Evolutionary conservation across 2,113 vertebrate species (phyloP).

Genomic region (Phasianus colchicus): DNA sequence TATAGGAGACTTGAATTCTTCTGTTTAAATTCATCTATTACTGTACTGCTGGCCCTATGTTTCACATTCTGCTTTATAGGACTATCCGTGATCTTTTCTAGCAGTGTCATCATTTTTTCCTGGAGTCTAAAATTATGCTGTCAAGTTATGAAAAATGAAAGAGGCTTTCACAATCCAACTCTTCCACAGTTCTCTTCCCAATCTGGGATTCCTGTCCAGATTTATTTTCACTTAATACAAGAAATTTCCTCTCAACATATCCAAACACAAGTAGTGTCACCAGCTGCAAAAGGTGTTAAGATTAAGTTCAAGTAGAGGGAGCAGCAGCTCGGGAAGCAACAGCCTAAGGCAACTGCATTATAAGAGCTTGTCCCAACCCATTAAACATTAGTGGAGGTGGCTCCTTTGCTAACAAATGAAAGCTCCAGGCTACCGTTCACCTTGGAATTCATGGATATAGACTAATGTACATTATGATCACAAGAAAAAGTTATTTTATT

Average conservation of each 20-base stretch:
- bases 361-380: slow-evolving; percentile 56
- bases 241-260: slow-evolving; percentile 8
- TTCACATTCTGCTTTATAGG: neutral
- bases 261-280: neutral
- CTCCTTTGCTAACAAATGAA: slow-evolving; percentile 22
- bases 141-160: neutral
- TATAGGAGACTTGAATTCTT: neutral
- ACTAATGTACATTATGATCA: neutral
- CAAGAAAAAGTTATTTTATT: neutral
- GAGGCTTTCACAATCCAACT: neutral
- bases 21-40: neutral
- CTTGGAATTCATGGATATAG: slow-evolving; percentile 33
- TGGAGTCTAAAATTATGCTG: neutral
- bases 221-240: neutral
- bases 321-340: neutral
- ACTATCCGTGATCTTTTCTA: neutral
- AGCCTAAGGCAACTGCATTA: neutral
- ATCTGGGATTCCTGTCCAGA: neutral
- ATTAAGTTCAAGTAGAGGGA: neutral
- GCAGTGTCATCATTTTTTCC: neutral
- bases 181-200: neutral
- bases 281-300: slow-evolving; percentile 25
- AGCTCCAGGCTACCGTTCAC: slow-evolving; percentile 50
- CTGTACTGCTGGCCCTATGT: neutral
- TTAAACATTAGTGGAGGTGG: slow-evolving; percentile 33